Percentiles rank a stretch among this genome's conserved stretches.
Evolutionary conservation across 2,888 invertebrate genomes (phyloP).

Genomic region (Drosophila helvetica): DNA sequence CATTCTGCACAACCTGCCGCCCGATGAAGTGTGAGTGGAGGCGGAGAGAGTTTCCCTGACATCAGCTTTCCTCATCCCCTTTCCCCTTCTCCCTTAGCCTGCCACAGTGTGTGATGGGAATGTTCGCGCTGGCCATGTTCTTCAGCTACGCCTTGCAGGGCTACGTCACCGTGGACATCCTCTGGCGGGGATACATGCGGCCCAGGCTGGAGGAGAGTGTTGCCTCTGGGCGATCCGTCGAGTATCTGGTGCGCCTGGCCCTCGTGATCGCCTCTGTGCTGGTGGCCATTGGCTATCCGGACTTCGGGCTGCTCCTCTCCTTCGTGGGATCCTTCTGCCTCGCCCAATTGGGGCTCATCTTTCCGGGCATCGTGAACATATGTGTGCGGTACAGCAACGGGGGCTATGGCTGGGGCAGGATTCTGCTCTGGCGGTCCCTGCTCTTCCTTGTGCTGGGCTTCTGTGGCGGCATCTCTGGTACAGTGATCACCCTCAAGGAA

Average conservation of each 20-base stretch:
- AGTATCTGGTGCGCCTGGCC: constrained; percentile 89
- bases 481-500: constrained; percentile 21
- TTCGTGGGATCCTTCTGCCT: constrained; percentile 95
- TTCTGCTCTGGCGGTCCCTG: constrained; percentile 43
- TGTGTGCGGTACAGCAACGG: constrained; percentile 87
- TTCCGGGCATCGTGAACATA: constrained; percentile 94
- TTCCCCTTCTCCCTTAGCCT: constrained; percentile 85
- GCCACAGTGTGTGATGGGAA: constrained; percentile 89
- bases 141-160: constrained; percentile 97
- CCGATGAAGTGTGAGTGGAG: constrained; percentile 87
- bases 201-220: constrained; percentile 32
- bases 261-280: constrained; percentile 86
- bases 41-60: too few species aligned
- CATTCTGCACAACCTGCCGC: constrained; percentile 93
- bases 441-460: constrained; percentile 47
- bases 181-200: constrained; percentile 87
- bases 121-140: constrained; percentile 94
- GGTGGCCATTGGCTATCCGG: constrained; percentile 91
- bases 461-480: constrained; percentile 48
- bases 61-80: neutral
- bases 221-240: constrained; percentile 75
- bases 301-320: constrained; percentile 94
- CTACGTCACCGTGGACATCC: constrained; percentile 97
- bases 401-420: constrained; percentile 59
- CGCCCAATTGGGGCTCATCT: constrained; percentile 94